phyloP scores from a whole-genome alignment of 2,113 vertebrate genomes.

The Numenius arquata region DNA sequence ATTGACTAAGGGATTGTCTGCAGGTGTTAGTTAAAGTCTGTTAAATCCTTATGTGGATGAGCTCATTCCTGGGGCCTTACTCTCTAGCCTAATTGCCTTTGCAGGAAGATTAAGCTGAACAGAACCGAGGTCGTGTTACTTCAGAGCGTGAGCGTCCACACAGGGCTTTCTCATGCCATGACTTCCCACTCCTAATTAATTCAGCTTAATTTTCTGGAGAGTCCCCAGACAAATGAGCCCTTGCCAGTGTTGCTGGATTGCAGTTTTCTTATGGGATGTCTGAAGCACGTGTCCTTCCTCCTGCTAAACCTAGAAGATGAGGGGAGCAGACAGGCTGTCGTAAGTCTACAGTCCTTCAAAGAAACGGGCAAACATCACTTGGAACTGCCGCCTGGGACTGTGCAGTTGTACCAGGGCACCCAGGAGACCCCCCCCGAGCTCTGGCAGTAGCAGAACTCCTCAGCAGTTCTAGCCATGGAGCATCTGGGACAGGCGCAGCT shows the following conservation, averaged over 20 bases:
- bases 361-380: not conserved
- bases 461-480: not conserved
- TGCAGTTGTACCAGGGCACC: not conserved
- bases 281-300: not conserved
- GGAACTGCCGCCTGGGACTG: not conserved
- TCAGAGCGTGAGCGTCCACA: not conserved
- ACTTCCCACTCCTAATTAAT: constrained; percentile 24
- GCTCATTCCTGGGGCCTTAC: not conserved
- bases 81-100: not conserved
- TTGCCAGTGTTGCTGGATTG: not conserved
- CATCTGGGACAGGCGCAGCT: fast-evolving
- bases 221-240: not conserved
- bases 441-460: not conserved
- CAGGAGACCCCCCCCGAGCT: not conserved
- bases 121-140: not conserved
- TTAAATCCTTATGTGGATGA: not conserved
- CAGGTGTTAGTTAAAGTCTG: not conserved
- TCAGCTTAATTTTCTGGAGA: not conserved
- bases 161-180: not conserved
- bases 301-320: not conserved
- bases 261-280: not conserved
- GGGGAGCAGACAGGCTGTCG: not conserved
- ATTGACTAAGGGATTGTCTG: not conserved
- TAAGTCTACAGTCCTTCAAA: not conserved
- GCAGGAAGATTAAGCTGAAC: constrained; percentile 8